Evolutionary conservation across 2,797 vertebrate genomes (phyloP).

Genomic region (Galaxias olidus): DNA sequence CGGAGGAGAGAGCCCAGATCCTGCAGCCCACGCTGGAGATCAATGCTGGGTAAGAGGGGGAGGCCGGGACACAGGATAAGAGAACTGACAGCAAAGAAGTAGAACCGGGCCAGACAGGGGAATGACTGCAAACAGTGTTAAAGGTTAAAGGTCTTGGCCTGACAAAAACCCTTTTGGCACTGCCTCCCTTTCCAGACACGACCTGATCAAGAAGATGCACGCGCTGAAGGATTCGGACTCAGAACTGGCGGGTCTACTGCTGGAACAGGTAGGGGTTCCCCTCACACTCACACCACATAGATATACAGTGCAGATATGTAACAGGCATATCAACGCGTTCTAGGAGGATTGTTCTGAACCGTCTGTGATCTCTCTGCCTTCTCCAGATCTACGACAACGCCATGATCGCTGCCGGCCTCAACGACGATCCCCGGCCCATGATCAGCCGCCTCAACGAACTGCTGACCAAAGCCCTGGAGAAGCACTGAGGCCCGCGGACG

Average conservation of each 20-base stretch:
- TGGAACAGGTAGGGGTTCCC: conserved; percentile 84
- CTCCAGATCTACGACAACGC: conserved; percentile 93
- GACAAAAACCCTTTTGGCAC: not conserved
- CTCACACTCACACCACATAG: not conserved
- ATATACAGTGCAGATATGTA: too few relatives aligned
- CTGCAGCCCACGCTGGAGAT: conserved; percentile 96
- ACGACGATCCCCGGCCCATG: conserved; percentile 92
- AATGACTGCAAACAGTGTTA: too few relatives aligned
- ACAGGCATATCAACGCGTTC: not conserved
- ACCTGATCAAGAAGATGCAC: conserved; percentile 88
- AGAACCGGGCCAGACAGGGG: too few relatives aligned
- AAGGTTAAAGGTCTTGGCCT: too few relatives aligned
- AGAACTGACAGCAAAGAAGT: not conserved
- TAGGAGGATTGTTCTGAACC: not conserved
- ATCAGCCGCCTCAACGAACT: conserved; percentile 87
- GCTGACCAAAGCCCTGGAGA: conserved; percentile 86
- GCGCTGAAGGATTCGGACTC: conserved; percentile 80
- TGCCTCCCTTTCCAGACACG: conserved; percentile 71
- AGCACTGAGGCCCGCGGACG: conserved; percentile 70
- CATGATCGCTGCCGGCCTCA: conserved; percentile 93
- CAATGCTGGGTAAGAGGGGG: conserved; percentile 83
- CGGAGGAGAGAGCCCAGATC: conserved; percentile 91
- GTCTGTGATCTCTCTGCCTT: not conserved
- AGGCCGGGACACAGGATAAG: too few relatives aligned
- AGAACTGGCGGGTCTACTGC: conserved; percentile 87